Conservation (phyloP, 1,140 invertebrate species). For the Cataglyphis hispanica region DNA sequence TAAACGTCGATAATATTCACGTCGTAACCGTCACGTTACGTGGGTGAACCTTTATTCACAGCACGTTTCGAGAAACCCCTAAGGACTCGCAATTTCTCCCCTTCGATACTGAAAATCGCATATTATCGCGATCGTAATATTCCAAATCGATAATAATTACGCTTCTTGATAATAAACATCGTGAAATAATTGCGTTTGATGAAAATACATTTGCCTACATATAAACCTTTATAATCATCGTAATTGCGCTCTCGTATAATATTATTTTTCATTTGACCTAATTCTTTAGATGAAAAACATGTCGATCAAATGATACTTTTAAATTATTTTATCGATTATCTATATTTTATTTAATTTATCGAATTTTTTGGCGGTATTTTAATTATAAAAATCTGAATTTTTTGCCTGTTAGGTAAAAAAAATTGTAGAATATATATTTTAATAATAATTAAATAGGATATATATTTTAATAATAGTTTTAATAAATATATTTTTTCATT, state of each 20-base stretch:
- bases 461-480: too few species aligned
- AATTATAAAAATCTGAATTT: neutral
- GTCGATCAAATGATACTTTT: neutral
- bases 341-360: constrained; percentile 33
- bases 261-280: constrained; percentile 43
- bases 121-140: constrained; percentile 43
- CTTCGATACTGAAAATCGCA: constrained; percentile 13
- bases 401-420: neutral
- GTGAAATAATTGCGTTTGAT: constrained; percentile 26
- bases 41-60: neutral
- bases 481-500: neutral
- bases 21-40: constrained; percentile 14
- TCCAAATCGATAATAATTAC: constrained; percentile 40
- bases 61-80: constrained; percentile 29
- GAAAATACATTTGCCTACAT: constrained; percentile 12
- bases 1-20: constrained; percentile 53
- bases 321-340: constrained; percentile 42
- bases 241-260: neutral
- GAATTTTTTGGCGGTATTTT: constrained; percentile 9
- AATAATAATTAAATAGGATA: too few species aligned
- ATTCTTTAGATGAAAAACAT: neutral
- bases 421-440: too few species aligned
- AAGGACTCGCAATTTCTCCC: constrained; percentile 23
- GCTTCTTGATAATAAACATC: constrained; percentile 26
- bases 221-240: neutral